Conservation (phyloP, 2,888 invertebrate species). For the Apomyelois bistriatella region DNA sequence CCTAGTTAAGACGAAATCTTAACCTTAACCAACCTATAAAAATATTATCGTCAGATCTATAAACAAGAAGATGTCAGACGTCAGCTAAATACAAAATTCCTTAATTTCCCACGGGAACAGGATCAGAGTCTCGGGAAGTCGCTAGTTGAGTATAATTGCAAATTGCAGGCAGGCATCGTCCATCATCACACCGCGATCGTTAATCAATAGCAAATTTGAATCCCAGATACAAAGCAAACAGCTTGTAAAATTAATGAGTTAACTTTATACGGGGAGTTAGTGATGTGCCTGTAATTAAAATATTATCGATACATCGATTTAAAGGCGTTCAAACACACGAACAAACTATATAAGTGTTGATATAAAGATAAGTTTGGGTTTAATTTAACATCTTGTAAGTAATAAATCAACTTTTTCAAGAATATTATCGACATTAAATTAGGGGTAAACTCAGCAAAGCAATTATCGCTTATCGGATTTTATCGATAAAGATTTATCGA, state of each 20-base stretch:
- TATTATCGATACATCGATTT: background rate
- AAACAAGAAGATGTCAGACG: no score
- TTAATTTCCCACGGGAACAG: no score
- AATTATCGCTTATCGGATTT: background rate
- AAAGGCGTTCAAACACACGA: no score
- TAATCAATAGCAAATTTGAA: slow-evolving; percentile 8
- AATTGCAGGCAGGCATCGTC: background rate
- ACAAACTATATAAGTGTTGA: no score
- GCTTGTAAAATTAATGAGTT: slow-evolving; percentile 4
- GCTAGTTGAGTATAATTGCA: background rate
- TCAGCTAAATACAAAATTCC: no score
- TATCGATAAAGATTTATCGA: slow-evolving; percentile 9
- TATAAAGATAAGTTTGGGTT: no score
- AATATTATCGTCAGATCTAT: no score
- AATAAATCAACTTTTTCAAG: no score
- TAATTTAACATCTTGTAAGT: background rate
- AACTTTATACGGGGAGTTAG: background rate
- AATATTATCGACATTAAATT: background rate
- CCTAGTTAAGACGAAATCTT: no score
- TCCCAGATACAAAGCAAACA: slow-evolving; percentile 5
- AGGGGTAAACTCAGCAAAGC: background rate
- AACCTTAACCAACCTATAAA: no score
- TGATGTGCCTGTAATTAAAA: background rate
- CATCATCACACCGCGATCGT: background rate
- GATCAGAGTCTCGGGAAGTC: no score